These are phyloP conservation scores for Pocota personata DNA, from an alignment of 2,888 invertebrate species.

Conservation along the genomic window DNA sequence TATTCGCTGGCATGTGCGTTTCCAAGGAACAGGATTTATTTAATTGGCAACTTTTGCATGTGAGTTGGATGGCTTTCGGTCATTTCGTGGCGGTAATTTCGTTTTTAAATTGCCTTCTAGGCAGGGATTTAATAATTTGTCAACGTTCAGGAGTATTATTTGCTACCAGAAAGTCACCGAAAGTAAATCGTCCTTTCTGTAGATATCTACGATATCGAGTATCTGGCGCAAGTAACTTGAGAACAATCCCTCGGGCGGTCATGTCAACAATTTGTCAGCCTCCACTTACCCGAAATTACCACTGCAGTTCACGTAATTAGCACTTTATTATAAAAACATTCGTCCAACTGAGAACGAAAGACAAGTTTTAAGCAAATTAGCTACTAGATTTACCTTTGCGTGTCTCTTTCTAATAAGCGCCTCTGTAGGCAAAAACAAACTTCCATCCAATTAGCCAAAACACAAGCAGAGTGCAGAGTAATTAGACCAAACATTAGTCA, in stretches of 20 bases:
- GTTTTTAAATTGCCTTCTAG: neutral
- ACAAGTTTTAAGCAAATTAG: conserved; percentile 60
- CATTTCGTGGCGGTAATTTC: neutral
- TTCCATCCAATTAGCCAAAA: conserved; percentile 68
- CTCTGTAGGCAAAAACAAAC: conserved; percentile 18
- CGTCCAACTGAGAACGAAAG: conserved; percentile 16
- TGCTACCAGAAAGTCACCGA: neutral
- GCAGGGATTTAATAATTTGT: neutral
- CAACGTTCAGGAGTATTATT: neutral
- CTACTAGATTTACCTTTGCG: conserved; percentile 59
- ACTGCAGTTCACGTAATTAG: conserved; percentile 49
- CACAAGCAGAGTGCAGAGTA: conserved; percentile 63
- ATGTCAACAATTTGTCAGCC: conserved; percentile 52
- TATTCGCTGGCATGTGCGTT: neutral
- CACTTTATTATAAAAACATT: conserved; percentile 14
- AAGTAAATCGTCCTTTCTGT: too few relatives aligned
- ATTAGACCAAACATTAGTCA: conserved; percentile 73
- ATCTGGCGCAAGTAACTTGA: neutral
- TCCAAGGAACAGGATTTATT: neutral
- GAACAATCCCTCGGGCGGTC: neutral
- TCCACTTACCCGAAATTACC: neutral
- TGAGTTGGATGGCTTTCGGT: neutral
- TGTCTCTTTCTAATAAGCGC: conserved; percentile 62
- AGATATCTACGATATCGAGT: too few relatives aligned
- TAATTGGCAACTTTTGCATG: neutral